phyloP scores from a whole-genome alignment of 2,888 invertebrate species.

The Ferrisia virgata region DNA sequence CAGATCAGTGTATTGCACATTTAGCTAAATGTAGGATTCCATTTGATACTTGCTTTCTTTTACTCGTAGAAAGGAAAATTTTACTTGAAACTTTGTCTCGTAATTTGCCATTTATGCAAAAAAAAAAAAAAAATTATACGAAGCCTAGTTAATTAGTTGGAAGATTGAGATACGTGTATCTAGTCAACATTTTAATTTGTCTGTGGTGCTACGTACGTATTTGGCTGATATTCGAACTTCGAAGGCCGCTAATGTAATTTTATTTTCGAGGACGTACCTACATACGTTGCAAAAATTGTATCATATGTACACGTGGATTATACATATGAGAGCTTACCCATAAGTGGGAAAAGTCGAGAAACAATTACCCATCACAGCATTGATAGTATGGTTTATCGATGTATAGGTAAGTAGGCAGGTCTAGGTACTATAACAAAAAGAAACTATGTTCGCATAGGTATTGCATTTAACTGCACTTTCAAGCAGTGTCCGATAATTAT shows the following conservation, averaged over 20 bases:
- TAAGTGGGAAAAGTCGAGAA: background rate
- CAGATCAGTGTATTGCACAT: background rate
- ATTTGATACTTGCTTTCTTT: background rate
- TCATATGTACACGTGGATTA: too few species aligned
- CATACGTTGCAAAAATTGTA: too few species aligned
- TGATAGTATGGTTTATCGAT: background rate
- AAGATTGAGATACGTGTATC: too few species aligned
- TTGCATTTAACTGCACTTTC: slow-evolving; percentile 18
- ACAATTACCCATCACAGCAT: background rate
- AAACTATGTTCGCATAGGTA: background rate
- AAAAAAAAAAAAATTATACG: background rate
- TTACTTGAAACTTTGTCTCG: too few species aligned
- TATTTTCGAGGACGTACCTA: background rate
- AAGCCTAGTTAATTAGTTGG: background rate
- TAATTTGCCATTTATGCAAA: background rate
- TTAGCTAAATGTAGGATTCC: background rate
- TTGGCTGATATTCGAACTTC: background rate
- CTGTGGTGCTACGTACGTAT: background rate
- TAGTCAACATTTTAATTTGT: too few species aligned
- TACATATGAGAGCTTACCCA: too few species aligned
- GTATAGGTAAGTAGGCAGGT: too few species aligned
- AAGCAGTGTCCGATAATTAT: slow-evolving; percentile 3
- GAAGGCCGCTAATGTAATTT: background rate
- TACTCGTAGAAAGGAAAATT: too few species aligned
- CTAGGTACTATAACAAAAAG: background rate